Evolutionary conservation across 2,113 vertebrate genomes (phyloP), one percentile per base, ranked within the genome.

Genomic region (Eublepharis macularius): DNA sequence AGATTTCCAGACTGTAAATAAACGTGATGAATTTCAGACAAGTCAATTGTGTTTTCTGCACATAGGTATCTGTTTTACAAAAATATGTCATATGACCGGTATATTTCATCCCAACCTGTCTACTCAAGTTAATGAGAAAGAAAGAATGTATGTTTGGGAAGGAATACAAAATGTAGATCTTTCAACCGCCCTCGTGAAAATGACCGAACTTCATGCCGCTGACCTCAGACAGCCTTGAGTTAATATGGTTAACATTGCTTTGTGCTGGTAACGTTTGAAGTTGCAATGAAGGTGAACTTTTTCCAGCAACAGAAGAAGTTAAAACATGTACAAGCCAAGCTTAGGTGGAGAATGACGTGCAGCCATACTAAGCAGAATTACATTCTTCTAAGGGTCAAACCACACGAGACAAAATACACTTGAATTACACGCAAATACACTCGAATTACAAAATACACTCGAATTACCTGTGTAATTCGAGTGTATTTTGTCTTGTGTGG

Each of bases 1-100:
- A 85, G 84, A 80, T 85, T 85, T 9, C 81, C 60, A 92, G 90
- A 89, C 54, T 75, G 72, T 80, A 72, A 82, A 90, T 81, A 82
- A 89, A 79, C 1, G 49, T 76, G 29, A 49, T 34, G 36, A 72
- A 29, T 83, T 94, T 89, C 83, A 79, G 76, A 92, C 85, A 86
- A 78, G 29, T 54, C 86, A 89, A 72, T 89, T 84, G 19, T 89
- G 14, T 93, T 90, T 89, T 91, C 51, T 16, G 4, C 69, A 68
- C 80, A 36, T n/a, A 65, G 57, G 57, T 73, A 85, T 80, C 68
- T 73, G 70, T 82, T 80, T 60, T 32, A 68, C 63, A 49, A 68
- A 39, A 39, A 78, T 19, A 36, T 45, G 68, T 80, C 84, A 85
- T 73, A 73, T 80, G 84, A 73, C 76, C 69, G 63, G 68, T 80